These are phyloP conservation scores for Phyllostomus discolor DNA, from an alignment of 2,113 vertebrate species.

Conservation along the genomic window DNA sequence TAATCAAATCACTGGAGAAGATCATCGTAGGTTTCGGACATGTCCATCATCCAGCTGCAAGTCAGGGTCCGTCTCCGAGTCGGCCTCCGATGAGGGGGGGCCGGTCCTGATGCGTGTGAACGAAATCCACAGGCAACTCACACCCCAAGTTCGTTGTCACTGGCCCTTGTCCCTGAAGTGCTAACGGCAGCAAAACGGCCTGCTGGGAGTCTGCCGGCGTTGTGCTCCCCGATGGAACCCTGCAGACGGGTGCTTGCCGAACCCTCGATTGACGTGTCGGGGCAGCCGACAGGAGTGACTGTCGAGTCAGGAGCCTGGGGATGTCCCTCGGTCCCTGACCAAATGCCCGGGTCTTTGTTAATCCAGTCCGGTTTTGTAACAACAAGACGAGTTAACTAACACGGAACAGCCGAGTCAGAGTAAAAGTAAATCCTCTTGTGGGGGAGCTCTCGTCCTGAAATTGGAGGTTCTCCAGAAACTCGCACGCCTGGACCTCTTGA, in stretches of 20 bases:
- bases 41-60: not conserved
- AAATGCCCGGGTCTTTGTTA: not conserved
- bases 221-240: not conserved
- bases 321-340: not conserved
- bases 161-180: not conserved
- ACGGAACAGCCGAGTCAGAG: not conserved
- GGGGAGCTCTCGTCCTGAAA: not conserved
- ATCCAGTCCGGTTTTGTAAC: not conserved
- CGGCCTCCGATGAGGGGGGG: not conserved
- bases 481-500: not conserved
- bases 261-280: not conserved
- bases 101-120: not conserved
- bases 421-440: not conserved
- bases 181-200: not conserved
- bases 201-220: not conserved
- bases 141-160: not conserved
- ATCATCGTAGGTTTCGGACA: slow-evolving; percentile 19
- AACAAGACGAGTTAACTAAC: not conserved
- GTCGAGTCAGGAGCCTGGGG: not conserved
- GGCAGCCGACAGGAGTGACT: not conserved
- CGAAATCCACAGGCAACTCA: not conserved
- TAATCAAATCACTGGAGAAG: slow-evolving; percentile 19
- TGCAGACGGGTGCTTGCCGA: not conserved
- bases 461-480: not conserved
- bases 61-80: not conserved